Percentiles rank a stretch among this genome's conserved stretches.
These are phyloP conservation scores for Vireo altiloquus DNA, from an alignment of 2,113 vertebrate species.

Conservation along the genomic window DNA sequence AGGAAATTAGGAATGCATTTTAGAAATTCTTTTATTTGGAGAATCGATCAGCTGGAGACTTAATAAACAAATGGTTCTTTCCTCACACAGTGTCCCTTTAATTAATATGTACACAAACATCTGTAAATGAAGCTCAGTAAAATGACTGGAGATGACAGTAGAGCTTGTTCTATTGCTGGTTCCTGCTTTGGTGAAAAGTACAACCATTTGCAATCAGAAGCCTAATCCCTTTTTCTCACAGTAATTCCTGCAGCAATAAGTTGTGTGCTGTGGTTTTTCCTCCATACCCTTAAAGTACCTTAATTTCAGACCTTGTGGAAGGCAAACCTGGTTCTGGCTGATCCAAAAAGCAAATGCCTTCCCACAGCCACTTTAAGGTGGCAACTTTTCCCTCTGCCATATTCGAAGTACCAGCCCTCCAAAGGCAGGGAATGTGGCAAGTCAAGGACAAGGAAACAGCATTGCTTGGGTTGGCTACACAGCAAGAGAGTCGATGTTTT, in stretches of 20 bases:
- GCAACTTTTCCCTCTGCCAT: neutral
- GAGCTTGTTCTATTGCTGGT: neutral
- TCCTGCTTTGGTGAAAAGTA: neutral
- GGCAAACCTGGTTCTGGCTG: neutral
- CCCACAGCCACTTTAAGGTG: neutral
- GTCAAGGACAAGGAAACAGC: neutral
- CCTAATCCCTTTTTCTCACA: neutral
- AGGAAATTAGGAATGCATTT: neutral
- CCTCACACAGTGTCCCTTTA: neutral
- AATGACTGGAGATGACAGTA: neutral
- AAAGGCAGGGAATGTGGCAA: neutral
- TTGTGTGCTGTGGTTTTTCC: neutral
- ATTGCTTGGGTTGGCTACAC: neutral
- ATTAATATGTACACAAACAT: neutral
- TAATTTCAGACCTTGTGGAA: neutral
- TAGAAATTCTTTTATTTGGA: neutral
- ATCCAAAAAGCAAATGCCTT: neutral
- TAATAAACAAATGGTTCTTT: neutral
- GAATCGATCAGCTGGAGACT: neutral
- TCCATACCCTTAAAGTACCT: neutral
- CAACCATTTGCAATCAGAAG: too few relatives aligned
- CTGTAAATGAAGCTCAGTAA: neutral
- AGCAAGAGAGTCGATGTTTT: neutral
- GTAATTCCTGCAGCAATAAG: neutral
- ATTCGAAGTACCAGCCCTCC: neutral